These are phyloP conservation scores for Sebastes kiyomatsui DNA, from an alignment of 2,797 vertebrate genomes.

Conservation along the genomic window DNA sequence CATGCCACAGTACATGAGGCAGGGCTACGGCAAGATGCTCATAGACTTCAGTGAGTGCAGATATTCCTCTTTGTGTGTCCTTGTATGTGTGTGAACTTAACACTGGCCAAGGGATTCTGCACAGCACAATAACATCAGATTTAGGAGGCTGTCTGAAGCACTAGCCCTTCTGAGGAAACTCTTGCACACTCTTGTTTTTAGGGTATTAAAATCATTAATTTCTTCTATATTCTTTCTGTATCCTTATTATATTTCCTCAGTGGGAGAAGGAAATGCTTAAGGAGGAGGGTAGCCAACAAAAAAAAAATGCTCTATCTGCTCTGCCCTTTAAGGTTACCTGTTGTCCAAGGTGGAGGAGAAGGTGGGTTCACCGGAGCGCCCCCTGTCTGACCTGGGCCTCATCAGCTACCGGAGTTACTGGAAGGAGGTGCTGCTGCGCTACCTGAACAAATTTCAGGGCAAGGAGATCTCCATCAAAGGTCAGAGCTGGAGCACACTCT, in stretches of 20 bases:
- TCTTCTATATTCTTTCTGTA: neutral
- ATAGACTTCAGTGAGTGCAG: constrained; percentile 96
- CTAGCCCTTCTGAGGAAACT: neutral
- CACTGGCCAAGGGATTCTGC: neutral
- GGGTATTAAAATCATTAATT: neutral
- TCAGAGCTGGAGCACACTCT: constrained; percentile 47
- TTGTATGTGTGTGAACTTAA: neutral
- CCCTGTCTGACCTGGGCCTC: constrained; percentile 92
- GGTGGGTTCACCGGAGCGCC: constrained; percentile 93
- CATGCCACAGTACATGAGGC: constrained; percentile 97
- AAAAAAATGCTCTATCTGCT: neutral
- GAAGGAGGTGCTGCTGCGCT: constrained; percentile 93
- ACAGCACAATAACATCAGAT: neutral
- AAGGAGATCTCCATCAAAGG: constrained; percentile 99
- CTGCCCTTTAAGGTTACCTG: constrained; percentile 86
- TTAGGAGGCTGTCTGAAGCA: neutral
- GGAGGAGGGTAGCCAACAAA: neutral
- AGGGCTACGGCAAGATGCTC: constrained; percentile 97
- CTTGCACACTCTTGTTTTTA: neutral
- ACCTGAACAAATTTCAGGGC: constrained; percentile 93
- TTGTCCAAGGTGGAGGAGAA: constrained; percentile 96
- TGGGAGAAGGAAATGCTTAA: neutral
- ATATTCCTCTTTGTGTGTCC: neutral
- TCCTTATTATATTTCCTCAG: neutral
- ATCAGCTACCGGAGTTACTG: constrained; percentile 97